Percentiles rank a stretch among this genome's conserved stretches.
phyloP scores from a whole-genome alignment of 2,797 vertebrate species.

The Esox lucius region DNA sequence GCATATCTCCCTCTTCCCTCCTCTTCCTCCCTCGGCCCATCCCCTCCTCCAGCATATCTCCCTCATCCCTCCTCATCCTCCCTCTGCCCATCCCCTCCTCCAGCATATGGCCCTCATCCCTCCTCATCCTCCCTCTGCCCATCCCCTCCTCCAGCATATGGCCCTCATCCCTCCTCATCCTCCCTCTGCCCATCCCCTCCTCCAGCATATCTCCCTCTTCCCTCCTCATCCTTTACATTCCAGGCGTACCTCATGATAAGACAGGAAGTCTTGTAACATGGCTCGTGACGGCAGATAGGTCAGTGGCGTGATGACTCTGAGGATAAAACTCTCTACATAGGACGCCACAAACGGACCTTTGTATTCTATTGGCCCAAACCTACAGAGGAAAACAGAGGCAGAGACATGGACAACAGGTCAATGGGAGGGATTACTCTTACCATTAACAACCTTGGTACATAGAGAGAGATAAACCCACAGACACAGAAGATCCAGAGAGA shows the following conservation, averaged over 20 bases:
- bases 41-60: not conserved
- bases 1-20: not conserved
- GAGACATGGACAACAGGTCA: not conserved
- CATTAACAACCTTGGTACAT: not conserved
- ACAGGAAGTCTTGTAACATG: constrained; percentile 87
- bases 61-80: not conserved
- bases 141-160: not conserved
- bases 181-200: not conserved
- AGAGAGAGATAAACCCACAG: not conserved
- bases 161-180: not conserved
- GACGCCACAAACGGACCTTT: constrained; percentile 89
- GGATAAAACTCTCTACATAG: constrained; percentile 94
- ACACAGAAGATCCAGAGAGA: no score
- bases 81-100: no score
- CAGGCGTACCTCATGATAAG: constrained; percentile 86
- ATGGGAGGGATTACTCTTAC: not conserved
- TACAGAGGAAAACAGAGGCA: constrained; percentile 52
- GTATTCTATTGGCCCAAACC: constrained; percentile 97
- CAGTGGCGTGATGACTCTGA: constrained; percentile 89
- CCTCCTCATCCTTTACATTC: not conserved
- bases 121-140: no score
- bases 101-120: not conserved
- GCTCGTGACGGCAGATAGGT: constrained; percentile 89
- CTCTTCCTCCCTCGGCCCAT: not conserved
- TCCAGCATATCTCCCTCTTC: not conserved